Evolutionary conservation across 2,888 invertebrate genomes (phyloP).

Genomic region (Lordiphosa fenestrarum): DNA sequence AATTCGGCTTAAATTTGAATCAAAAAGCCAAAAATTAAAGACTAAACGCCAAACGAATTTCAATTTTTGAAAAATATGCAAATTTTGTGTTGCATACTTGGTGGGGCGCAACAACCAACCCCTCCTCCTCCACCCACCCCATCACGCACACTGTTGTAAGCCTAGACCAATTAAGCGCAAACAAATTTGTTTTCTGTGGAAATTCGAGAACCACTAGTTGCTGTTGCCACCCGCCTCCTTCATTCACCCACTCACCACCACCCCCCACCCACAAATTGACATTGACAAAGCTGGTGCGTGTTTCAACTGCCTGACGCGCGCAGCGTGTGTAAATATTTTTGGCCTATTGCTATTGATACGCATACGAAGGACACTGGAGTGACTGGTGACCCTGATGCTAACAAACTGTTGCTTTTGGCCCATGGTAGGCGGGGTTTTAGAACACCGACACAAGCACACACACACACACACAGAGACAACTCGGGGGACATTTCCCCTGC

Average conservation of each 20-base stretch:
- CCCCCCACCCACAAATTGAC: constrained; percentile 54
- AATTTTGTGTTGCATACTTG: constrained; percentile 15
- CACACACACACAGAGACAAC: constrained; percentile 4
- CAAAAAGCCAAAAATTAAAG: no score
- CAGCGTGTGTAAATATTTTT: constrained; percentile 58
- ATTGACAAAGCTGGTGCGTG: constrained; percentile 58
- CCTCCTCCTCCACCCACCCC: no score
- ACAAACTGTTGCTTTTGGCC: constrained; percentile 63
- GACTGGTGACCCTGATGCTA: constrained; percentile 62
- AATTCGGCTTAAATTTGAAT: no score
- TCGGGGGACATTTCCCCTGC: constrained; percentile 36
- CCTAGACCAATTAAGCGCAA: constrained; percentile 72
- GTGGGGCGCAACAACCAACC: no score
- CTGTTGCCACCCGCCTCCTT: constrained; percentile 15
- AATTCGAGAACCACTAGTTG: constrained; percentile 51
- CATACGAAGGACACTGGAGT: constrained; percentile 15
- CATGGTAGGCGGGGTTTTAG: constrained; percentile 35
- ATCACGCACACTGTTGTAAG: constrained; percentile 49
- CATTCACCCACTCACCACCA: background rate
- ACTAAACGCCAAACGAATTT: no score
- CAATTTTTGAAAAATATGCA: constrained; percentile 21
- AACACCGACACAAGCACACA: constrained; percentile 17
- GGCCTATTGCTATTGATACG: constrained; percentile 67
- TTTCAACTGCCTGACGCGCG: constrained; percentile 13
- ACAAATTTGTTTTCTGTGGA: constrained; percentile 59